phyloP scores from a whole-genome alignment of 2,888 invertebrate species.

The Tribolium freemani region DNA sequence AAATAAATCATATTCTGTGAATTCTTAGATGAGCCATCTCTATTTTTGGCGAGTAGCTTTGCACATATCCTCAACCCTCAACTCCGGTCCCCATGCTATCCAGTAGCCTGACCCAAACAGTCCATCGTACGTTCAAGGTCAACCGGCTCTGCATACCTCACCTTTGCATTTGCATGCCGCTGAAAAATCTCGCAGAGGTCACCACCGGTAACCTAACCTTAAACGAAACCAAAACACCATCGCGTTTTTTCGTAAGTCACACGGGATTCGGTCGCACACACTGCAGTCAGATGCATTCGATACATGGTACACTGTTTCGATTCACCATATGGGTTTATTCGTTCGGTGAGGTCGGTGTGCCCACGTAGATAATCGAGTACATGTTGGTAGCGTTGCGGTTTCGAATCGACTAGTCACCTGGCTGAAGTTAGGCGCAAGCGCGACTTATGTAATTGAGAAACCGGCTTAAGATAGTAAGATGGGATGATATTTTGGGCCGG shows the following conservation, averaged over 20 bases:
- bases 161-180: slow-evolving; percentile 25
- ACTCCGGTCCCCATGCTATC: not conserved
- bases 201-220: slow-evolving; percentile 30
- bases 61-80: not conserved
- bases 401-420: slow-evolving; percentile 59
- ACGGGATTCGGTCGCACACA: slow-evolving; percentile 46
- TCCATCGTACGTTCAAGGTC: slow-evolving; percentile 39
- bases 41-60: not conserved
- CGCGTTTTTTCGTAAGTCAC: slow-evolving; percentile 47
- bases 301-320: slow-evolving; percentile 57
- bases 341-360: slow-evolving; percentile 42
- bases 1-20: not conserved
- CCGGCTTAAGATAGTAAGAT: slow-evolving; percentile 6
- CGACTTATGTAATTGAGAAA: slow-evolving; percentile 31
- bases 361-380: slow-evolving; percentile 57
- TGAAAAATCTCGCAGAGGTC: slow-evolving; percentile 4
- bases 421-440: slow-evolving; percentile 51
- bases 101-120: slow-evolving; percentile 16
- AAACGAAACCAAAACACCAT: slow-evolving; percentile 34
- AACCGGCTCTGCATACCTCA: slow-evolving; percentile 36
- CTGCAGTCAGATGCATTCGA: slow-evolving; percentile 46
- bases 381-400: slow-evolving; percentile 55
- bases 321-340: slow-evolving; percentile 57
- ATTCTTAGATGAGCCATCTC: not conserved
- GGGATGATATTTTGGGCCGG: not conserved